Evolutionary conservation across 2,888 invertebrate genomes (phyloP).

Genomic region (Cephonodes hylas): DNA sequence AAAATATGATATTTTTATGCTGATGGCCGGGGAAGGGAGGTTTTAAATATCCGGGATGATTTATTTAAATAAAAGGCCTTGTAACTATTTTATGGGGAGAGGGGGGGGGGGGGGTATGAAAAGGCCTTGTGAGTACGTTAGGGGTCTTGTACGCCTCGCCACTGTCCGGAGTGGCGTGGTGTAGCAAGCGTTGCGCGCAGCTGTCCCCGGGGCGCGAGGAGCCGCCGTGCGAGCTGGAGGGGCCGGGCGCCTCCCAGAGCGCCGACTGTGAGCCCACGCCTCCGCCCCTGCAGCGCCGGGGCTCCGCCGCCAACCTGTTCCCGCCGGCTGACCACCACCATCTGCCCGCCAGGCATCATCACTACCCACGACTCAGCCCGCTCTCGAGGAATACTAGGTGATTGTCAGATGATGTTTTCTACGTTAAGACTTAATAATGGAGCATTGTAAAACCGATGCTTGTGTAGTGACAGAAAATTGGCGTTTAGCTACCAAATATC

Average conservation of each 20-base stretch:
- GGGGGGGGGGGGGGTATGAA: too few relatives aligned
- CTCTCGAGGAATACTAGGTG: conserved; percentile 85
- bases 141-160: neutral
- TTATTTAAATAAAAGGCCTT: too few relatives aligned
- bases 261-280: conserved; percentile 97
- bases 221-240: conserved; percentile 92
- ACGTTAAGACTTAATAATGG: too few relatives aligned
- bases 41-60: too few relatives aligned
- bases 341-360: conserved; percentile 73
- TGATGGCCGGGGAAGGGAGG: too few relatives aligned
- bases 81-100: too few relatives aligned
- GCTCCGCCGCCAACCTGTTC: conserved; percentile 93
- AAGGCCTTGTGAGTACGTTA: neutral
- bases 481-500: too few relatives aligned
- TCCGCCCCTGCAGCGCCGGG: conserved; percentile 89
- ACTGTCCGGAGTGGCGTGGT: neutral
- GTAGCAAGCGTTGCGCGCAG: conserved; percentile 60
- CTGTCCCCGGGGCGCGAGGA: conserved; percentile 92
- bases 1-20: too few relatives aligned
- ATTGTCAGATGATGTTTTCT: conserved; percentile 10
- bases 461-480: too few relatives aligned
- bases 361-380: conserved; percentile 89
- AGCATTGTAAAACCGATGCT: too few relatives aligned
- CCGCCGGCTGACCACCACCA: conserved; percentile 82
- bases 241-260: conserved; percentile 94